phyloP scores from a whole-genome alignment of 2,113 vertebrate genomes.

The Heterotilapia buettikoferi region DNA sequence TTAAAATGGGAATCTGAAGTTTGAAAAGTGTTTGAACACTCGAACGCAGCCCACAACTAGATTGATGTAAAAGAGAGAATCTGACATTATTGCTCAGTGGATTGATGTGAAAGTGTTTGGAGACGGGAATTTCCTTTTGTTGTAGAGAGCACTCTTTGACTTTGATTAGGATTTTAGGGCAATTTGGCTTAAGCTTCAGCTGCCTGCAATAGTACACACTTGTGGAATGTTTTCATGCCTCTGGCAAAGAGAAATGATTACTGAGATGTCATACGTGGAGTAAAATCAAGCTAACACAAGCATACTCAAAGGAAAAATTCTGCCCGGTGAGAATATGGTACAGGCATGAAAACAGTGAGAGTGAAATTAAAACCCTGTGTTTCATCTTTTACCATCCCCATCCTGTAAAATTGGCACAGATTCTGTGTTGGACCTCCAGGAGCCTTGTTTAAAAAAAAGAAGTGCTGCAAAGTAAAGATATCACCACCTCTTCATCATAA shows the following conservation, averaged over 20 bases:
- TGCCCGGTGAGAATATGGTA: not conserved
- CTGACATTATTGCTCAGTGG: conserved; percentile 51
- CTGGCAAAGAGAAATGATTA: not conserved
- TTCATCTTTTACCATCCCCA: not conserved
- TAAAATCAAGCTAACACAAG: not conserved
- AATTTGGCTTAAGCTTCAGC: conserved; percentile 39
- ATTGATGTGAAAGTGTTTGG: not conserved
- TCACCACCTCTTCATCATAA: conserved; percentile 1
- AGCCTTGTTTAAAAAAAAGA: not conserved
- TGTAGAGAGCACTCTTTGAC: not conserved
- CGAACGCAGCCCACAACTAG: not conserved
- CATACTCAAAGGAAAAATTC: not conserved
- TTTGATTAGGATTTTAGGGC: not conserved
- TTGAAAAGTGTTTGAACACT: not conserved
- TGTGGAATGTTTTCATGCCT: not conserved
- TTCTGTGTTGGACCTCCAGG: conserved; percentile 1
- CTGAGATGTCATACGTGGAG: not conserved
- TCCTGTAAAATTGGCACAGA: conserved; percentile 30
- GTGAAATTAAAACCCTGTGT: not conserved
- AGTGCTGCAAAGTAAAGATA: conserved; percentile 41
- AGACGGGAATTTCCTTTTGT: not conserved
- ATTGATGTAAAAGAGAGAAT: not conserved
- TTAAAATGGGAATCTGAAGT: conserved; percentile 4
- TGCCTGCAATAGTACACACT: conserved; percentile 14
- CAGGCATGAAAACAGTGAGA: conserved; percentile 1